Conservation (phyloP, 2,797 vertebrate species). For the Alcedo quadribrachys region DNA sequence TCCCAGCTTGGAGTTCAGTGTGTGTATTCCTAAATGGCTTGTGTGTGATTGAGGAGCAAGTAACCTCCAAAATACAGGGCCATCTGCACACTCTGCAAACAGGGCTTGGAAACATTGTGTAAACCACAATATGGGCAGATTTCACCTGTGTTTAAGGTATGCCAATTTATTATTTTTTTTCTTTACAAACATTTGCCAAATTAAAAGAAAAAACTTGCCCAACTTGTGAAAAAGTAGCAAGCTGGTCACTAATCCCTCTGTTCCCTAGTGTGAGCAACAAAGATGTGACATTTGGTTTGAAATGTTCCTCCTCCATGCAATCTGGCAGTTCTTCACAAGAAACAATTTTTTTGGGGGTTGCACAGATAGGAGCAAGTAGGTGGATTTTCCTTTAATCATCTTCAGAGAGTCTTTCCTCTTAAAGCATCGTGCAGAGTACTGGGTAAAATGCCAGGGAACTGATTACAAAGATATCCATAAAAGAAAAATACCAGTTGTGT, state of each 20-base stretch:
- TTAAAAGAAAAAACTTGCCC: neutral
- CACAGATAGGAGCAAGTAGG: neutral
- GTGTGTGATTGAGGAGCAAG: neutral
- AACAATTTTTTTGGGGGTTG: neutral
- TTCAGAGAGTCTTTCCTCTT: neutral
- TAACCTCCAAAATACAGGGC: neutral
- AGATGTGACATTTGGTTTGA: neutral
- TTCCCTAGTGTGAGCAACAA: neutral
- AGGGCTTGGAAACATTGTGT: neutral
- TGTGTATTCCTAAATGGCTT: neutral
- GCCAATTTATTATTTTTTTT: accelerated
- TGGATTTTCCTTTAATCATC: neutral
- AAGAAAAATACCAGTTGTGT: constrained; percentile 30
- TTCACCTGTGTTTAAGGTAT: neutral
- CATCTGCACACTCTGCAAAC: neutral
- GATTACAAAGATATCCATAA: neutral
- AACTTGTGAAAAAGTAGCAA: neutral
- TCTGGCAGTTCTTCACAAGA: neutral
- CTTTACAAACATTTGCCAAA: neutral
- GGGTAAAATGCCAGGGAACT: neutral
- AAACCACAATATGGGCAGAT: neutral
- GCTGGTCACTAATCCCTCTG: neutral
- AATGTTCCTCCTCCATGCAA: neutral
- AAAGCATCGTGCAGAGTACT: neutral
- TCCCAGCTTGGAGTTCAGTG: neutral